These are phyloP conservation scores for Phacellophora camtschatica DNA, from an alignment of 30 jellyfish, hydroid and myxozoan species.

Conservation along the genomic window DNA sequence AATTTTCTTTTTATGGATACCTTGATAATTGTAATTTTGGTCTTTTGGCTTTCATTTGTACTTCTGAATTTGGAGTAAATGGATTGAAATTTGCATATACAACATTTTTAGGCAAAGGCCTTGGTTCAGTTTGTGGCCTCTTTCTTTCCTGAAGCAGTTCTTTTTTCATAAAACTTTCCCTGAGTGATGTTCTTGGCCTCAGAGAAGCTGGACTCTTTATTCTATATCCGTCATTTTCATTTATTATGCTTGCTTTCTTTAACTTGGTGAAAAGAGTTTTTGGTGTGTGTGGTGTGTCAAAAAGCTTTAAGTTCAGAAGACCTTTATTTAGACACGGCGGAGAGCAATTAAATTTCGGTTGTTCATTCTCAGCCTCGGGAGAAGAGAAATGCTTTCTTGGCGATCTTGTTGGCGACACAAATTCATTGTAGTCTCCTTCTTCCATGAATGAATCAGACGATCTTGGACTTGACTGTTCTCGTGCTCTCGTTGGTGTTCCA, in stretches of 20 bases:
- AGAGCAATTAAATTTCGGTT: conserved; percentile 34
- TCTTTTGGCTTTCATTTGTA: conserved; percentile 70
- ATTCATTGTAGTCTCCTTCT: conserved; percentile 53
- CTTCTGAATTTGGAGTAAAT: conserved; percentile 75
- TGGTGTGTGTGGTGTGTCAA: conserved; percentile 95
- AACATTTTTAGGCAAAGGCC: conserved; percentile 42
- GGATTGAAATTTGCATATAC: conserved; percentile 93
- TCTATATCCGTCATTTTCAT: conserved; percentile 11
- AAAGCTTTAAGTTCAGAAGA: conserved; percentile 59
- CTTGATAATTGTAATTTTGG: conserved; percentile 64
- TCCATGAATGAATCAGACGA: conserved; percentile 71
- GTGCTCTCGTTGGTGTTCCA: conserved; percentile 8
- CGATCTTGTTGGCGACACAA: conserved; percentile 73
- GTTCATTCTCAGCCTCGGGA: conserved; percentile 28
- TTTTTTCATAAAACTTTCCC: conserved; percentile 36
- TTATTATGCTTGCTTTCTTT: conserved; percentile 47
- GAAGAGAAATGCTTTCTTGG: conserved; percentile 29
- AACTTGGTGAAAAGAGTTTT: conserved; percentile 77
- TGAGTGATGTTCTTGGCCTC: conserved; percentile 35
- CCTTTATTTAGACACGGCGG: conserved; percentile 94
- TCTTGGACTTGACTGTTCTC: conserved; percentile 49
- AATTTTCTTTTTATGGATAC: too few relatives aligned
- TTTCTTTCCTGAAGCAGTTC: conserved; percentile 34
- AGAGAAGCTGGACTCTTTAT: conserved; percentile 6
- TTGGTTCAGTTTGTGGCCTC: conserved; percentile 71